Percentiles rank a stretch among this genome's conserved stretches.
Evolutionary conservation across 2,797 vertebrate species (phyloP).

Genomic region (Rhynchotus rufescens): DNA sequence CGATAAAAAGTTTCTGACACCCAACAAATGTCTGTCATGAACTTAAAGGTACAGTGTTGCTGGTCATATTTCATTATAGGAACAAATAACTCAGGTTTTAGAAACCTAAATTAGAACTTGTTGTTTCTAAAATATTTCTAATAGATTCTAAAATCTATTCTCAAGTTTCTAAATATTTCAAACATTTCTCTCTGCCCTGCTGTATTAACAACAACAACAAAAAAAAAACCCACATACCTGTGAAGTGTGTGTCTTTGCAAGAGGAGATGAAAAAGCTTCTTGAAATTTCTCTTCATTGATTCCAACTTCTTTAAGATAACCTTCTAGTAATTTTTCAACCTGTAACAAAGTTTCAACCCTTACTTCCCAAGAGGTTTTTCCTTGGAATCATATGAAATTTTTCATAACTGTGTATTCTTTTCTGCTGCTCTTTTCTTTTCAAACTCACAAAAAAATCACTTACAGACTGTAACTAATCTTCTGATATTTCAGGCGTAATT

Average conservation of each 20-base stretch:
- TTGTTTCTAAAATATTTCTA: background rate
- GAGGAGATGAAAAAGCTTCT: slow-evolving; percentile 91
- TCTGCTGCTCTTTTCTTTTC: background rate
- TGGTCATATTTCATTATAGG: background rate
- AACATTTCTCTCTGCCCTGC: background rate
- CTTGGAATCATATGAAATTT: background rate
- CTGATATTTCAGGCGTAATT: background rate
- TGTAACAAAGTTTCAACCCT: slow-evolving; percentile 65
- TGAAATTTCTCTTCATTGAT: slow-evolving; percentile 97
- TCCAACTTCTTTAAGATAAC: slow-evolving; percentile 95
- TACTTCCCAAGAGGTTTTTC: background rate
- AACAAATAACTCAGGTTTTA: background rate
- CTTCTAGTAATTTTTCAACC: slow-evolving; percentile 94
- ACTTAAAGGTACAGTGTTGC: background rate
- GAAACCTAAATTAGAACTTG: background rate
- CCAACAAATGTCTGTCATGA: background rate
- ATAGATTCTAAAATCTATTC: no score
- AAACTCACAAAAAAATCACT: background rate
- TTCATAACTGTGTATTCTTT: background rate
- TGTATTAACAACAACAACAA: background rate
- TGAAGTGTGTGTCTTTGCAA: slow-evolving; percentile 90
- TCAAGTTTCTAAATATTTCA: background rate
- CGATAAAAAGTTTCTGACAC: background rate
- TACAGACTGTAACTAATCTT: background rate
- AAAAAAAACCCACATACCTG: slow-evolving; percentile 81